Evolutionary conservation across 2,888 invertebrate species (phyloP).

Genomic region (Dolomedes plantarius): DNA sequence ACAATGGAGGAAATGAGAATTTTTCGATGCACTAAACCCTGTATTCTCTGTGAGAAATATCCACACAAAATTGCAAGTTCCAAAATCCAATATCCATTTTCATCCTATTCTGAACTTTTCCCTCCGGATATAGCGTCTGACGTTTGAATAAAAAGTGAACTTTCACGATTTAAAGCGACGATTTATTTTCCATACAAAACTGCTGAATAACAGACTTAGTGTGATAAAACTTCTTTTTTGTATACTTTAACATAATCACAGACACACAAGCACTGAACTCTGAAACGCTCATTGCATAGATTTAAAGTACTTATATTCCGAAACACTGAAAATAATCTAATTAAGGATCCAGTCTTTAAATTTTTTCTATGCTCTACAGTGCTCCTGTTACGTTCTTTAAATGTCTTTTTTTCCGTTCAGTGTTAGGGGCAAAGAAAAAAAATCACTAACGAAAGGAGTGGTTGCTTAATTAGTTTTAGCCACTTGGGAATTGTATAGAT

Average conservation of each 20-base stretch:
- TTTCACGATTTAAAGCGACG: slow-evolving; percentile 4
- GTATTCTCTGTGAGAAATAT: no score
- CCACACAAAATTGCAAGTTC: no score
- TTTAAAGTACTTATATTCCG: slow-evolving; percentile 1
- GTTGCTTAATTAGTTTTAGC: slow-evolving; percentile 26
- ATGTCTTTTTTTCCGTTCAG: slow-evolving; percentile 1
- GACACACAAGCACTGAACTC: slow-evolving; percentile 12
- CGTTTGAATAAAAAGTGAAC: slow-evolving; percentile 5
- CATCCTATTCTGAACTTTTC: neutral
- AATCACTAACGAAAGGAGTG: slow-evolving; percentile 11
- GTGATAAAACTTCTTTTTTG: neutral
- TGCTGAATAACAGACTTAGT: slow-evolving; percentile 8
- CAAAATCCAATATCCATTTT: no score
- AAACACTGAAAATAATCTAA: slow-evolving; percentile 32
- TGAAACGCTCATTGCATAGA: slow-evolving; percentile 11
- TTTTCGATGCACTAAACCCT: no score
- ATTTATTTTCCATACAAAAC: slow-evolving; percentile 18
- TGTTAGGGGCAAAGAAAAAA: neutral
- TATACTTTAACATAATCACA: neutral
- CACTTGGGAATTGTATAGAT: slow-evolving; percentile 26
- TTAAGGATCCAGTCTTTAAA: slow-evolving; percentile 21
- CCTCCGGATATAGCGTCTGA: neutral
- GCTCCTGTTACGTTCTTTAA: neutral
- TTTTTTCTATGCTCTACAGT: neutral
- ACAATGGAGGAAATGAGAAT: no score